Evolutionary conservation across 2,888 invertebrate species (phyloP).

Genomic region (Phaedon cochleariae): DNA sequence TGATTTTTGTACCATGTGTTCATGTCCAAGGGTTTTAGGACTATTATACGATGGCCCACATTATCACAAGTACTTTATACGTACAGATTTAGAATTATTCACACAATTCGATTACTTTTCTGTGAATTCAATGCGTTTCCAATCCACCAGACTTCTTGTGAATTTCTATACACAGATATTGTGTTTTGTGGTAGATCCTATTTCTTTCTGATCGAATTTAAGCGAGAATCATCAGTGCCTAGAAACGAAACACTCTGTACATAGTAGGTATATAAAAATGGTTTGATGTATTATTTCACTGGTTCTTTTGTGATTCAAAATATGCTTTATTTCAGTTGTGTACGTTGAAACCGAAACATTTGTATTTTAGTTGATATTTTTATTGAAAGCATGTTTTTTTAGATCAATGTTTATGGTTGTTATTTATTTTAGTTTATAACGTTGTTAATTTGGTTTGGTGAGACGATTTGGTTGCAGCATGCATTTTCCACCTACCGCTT

Average conservation of each 20-base stretch:
- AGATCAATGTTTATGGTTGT: conserved; percentile 58
- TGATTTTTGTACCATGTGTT: no score
- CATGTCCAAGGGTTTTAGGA: no score
- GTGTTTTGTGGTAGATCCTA: no score
- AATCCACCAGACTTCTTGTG: no score
- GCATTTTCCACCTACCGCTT: conserved; percentile 39
- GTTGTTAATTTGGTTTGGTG: conserved; percentile 51
- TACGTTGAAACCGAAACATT: conserved; percentile 46
- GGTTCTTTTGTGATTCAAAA: conserved; percentile 40
- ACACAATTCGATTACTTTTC: no score
- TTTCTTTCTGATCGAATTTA: no score
- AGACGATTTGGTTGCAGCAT: conserved; percentile 39
- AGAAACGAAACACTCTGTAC: conserved; percentile 4
- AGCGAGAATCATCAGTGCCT: no score
- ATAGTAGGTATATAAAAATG: background rate
- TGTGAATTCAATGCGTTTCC: no score
- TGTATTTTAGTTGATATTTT: conserved; percentile 44
- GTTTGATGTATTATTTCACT: conserved; percentile 8
- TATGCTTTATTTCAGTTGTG: conserved; percentile 41
- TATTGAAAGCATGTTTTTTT: conserved; percentile 58
- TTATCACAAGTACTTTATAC: no score
- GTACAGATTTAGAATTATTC: no score
- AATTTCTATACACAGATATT: no score
- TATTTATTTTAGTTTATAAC: conserved; percentile 56
- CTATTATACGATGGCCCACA: no score